Percentiles rank a stretch among this genome's conserved stretches.
Conservation (phyloP, 2,888 invertebrate species). For the Habrosyne pyritoides region DNA sequence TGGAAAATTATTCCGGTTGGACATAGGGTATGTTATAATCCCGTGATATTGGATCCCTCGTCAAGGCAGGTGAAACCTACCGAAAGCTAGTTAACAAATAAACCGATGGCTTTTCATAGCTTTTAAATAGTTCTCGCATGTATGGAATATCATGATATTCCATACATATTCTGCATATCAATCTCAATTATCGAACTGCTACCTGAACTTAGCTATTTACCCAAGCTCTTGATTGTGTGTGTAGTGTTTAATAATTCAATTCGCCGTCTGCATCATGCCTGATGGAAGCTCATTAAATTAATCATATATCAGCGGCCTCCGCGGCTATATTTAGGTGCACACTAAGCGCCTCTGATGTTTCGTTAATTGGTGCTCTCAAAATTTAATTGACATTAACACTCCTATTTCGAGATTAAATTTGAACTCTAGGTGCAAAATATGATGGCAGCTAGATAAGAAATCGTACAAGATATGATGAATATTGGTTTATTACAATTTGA, state of each 20-base stretch:
- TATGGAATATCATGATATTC: neutral
- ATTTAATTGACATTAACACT: conserved; percentile 9
- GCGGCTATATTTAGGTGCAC: conserved; percentile 19
- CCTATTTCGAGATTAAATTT: neutral
- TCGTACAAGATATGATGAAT: neutral
- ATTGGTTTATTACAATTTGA: too few species aligned
- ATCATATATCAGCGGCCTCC: conserved; percentile 12
- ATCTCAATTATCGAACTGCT: neutral
- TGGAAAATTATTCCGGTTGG: too few species aligned
- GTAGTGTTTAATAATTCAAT: conserved; percentile 4
- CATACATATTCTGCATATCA: neutral
- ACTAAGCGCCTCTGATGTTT: conserved; percentile 5
- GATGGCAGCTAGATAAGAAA: neutral
- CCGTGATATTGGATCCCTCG: too few species aligned
- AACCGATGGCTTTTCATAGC: too few species aligned
- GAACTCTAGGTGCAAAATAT: neutral
- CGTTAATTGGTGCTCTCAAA: conserved; percentile 11
- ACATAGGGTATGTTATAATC: too few species aligned
- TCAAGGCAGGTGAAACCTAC: too few species aligned
- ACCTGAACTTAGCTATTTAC: neutral
- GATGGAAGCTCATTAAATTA: conserved; percentile 14
- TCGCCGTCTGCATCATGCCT: conserved; percentile 8
- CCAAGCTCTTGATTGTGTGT: neutral
- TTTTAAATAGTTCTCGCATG: too few species aligned
- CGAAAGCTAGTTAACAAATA: too few species aligned